Evolutionary conservation across 2,113 vertebrate species (phyloP), one percentile per base, ranked within the genome.

Genomic region (Patagioenas fasciata): DNA sequence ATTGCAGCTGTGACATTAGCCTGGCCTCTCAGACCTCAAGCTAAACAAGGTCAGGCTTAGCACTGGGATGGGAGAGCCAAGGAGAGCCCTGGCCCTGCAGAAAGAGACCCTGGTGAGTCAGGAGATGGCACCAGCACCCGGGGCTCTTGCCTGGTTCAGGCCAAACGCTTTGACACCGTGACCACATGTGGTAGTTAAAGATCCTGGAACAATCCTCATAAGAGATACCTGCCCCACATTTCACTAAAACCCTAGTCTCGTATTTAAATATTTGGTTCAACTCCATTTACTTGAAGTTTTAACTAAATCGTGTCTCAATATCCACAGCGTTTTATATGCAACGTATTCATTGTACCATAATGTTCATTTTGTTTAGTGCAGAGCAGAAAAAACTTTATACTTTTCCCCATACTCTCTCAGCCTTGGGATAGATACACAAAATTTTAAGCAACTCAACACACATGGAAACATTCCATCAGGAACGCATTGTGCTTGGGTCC

Each of bases 51-150:
- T 75, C 84, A 97, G 96, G 83, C 89, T 95, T 67, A 75, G 92
- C 61, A 79, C 31, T 88, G 89, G 80, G 94, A 96, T 80, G 93
- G 93, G 95, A 97, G 40, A 91, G 32, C 80, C 86, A 82, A 91
- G 96, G 93, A 93, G 97, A 97, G 93, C 36, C 82, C 89, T 88
- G 36, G 42, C 80, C 83, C 60, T 91, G 92, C 38, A 95, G 91
- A 50, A 98, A 97, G 96, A 96, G 89, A 74, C 32, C 32, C 50
- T 73, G 65, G 91, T 86, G 95, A 97, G 89, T 98, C 97, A 98
- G 97, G 93, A 98, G 96, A 93, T 97, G 91, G 94, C 95, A 96
- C 81, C 5, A 2, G 84, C 51, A 34, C 10, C 26, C 38, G 18
- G 48, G 42, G 70, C 80, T 60, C 36, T 57, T 74, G 42, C 65